phyloP scores from a whole-genome alignment of 2,888 invertebrate genomes.

The Pterostichus niger region DNA sequence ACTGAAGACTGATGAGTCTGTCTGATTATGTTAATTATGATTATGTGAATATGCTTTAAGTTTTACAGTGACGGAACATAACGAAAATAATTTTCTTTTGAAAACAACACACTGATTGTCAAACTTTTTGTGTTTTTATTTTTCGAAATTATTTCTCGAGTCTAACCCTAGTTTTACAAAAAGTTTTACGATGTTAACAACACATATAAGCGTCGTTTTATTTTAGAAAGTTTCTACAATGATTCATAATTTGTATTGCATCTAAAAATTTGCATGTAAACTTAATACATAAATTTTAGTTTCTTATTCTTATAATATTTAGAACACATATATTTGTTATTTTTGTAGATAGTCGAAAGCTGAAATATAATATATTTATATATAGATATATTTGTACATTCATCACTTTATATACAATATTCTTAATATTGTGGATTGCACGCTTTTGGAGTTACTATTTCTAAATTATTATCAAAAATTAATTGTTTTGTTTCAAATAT shows the following conservation, averaged over 20 bases:
- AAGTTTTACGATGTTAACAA: conserved; percentile 2
- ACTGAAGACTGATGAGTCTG: conserved; percentile 7
- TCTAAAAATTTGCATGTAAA: not conserved
- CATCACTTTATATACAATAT: conserved; percentile 59
- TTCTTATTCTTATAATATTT: conserved; percentile 16
- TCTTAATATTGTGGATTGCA: conserved; percentile 54
- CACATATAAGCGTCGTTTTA: conserved; percentile 27
- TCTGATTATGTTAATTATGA: conserved; percentile 58
- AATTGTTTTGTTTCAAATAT: too few relatives aligned
- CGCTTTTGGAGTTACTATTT: not conserved
- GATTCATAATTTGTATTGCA: too few relatives aligned
- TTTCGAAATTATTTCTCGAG: not conserved
- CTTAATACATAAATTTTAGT: too few relatives aligned
- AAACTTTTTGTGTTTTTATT: conserved; percentile 17
- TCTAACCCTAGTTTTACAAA: not conserved
- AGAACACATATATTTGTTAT: conserved; percentile 32
- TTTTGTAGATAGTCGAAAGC: conserved; percentile 49
- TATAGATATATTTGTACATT: conserved; percentile 52
- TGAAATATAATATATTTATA: conserved; percentile 25
- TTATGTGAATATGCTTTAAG: conserved; percentile 40
- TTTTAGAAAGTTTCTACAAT: too few relatives aligned
- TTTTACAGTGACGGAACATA: conserved; percentile 57
- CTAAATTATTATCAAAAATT: too few relatives aligned
- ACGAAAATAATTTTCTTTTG: conserved; percentile 5
- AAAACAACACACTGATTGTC: conserved; percentile 16